These are phyloP conservation scores for Columba janthina DNA, from an alignment of 2,113 vertebrate genomes.

Conservation along the genomic window DNA sequence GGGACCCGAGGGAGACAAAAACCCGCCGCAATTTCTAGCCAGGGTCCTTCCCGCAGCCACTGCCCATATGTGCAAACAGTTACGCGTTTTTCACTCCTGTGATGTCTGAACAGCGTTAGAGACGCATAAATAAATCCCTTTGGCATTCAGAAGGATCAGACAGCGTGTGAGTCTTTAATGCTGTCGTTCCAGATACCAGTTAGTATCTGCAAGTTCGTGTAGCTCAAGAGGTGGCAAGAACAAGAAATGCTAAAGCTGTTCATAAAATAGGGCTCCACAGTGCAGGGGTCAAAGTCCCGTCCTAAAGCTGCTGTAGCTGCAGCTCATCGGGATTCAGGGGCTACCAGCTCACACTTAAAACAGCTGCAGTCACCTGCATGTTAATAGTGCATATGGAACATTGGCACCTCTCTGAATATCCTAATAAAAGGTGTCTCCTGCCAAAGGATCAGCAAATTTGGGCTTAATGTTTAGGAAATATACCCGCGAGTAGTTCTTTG, in stretches of 20 bases:
- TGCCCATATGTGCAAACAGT: neutral
- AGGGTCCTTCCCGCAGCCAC: neutral
- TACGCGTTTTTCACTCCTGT: neutral
- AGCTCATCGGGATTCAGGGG: neutral
- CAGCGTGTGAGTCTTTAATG: neutral
- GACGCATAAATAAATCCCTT: fast-evolving
- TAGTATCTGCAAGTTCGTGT: neutral
- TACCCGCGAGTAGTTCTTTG: neutral
- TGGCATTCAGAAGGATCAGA: neutral
- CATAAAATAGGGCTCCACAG: neutral
- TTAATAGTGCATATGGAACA: neutral
- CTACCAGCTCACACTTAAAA: neutral
- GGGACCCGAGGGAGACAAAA: neutral
- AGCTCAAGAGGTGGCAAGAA: neutral
- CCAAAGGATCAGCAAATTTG: neutral
- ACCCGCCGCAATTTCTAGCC: neutral
- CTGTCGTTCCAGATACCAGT: neutral
- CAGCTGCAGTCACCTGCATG: neutral
- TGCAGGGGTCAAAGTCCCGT: neutral
- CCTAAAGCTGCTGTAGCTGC: neutral
- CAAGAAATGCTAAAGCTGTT: neutral
- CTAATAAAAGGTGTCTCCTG: neutral
- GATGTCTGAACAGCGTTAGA: neutral
- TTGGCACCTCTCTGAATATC: neutral
- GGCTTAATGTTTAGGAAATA: neutral